These are phyloP conservation scores for Ramazzottius varieornatus DNA, from an alignment of 2,888 invertebrate species.

Conservation along the genomic window DNA sequence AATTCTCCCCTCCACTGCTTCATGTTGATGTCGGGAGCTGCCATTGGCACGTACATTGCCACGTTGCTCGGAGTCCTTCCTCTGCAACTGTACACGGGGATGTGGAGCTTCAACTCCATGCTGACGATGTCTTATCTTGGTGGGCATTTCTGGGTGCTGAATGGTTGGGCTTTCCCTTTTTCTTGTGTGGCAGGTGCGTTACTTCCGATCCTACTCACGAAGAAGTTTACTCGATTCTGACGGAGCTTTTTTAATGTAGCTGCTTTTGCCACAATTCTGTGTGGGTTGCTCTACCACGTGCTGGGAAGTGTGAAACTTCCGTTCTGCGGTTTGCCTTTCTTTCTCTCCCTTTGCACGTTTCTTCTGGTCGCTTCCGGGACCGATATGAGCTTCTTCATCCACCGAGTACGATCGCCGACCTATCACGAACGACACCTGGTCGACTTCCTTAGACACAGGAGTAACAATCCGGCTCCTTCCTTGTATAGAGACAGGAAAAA, in stretches of 20 bases:
- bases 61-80: background rate
- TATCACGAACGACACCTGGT: no score
- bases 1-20: background rate
- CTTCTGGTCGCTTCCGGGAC: background rate
- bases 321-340: background rate
- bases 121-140: background rate
- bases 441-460: no score
- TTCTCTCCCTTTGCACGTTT: background rate
- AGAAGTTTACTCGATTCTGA: background rate
- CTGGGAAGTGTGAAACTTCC: background rate
- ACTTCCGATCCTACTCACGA: background rate
- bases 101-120: constrained; percentile 1
- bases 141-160: background rate
- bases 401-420: background rate
- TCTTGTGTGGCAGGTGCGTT: background rate
- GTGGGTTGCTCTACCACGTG: background rate
- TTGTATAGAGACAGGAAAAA: no score
- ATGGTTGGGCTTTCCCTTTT: background rate
- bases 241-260: background rate
- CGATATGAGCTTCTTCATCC: background rate
- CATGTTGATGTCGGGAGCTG: background rate
- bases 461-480: no score
- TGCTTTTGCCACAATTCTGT: background rate
- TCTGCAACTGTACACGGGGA: background rate
- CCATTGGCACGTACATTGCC: background rate